phyloP scores from a whole-genome alignment of 1,140 invertebrate species.

The Cotesia chilonis region DNA sequence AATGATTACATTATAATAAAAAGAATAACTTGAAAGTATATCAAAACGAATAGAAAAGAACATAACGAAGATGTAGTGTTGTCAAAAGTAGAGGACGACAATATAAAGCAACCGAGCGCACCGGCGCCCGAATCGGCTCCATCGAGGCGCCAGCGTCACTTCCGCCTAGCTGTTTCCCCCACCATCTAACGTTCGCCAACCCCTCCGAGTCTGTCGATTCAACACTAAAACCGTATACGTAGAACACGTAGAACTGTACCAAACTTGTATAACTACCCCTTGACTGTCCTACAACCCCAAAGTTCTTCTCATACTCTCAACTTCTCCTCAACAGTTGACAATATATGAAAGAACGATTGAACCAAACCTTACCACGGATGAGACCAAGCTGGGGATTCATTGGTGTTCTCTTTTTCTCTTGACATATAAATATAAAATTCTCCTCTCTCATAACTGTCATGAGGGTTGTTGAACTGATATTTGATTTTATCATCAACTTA shows the following conservation, averaged over 20 bases:
- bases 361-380: slow-evolving; percentile 27
- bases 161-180: slow-evolving; percentile 55
- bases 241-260: slow-evolving; percentile 33
- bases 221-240: slow-evolving; percentile 28
- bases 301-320: slow-evolving; percentile 1
- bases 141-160: slow-evolving; percentile 66
- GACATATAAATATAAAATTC: slow-evolving; percentile 49
- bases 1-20: slow-evolving; percentile 43
- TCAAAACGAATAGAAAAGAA: slow-evolving; percentile 28
- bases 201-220: slow-evolving; percentile 33
- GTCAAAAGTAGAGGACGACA: slow-evolving; percentile 41
- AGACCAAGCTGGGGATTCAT: too few species aligned
- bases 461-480: slow-evolving; percentile 54
- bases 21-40: slow-evolving; percentile 33
- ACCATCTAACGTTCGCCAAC: slow-evolving; percentile 37
- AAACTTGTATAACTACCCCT: slow-evolving; percentile 38
- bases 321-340: background rate
- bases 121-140: slow-evolving; percentile 64
- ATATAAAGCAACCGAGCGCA: slow-evolving; percentile 63
- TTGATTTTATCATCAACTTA: too few species aligned
- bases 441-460: slow-evolving; percentile 1
- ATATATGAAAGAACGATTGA: slow-evolving; percentile 34
- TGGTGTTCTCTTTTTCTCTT: background rate
- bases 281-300: slow-evolving; percentile 1
- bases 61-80: slow-evolving; percentile 39